Evolutionary conservation across 2,888 invertebrate genomes (phyloP).

Genomic region (Branchipolynoe longqiensis): DNA sequence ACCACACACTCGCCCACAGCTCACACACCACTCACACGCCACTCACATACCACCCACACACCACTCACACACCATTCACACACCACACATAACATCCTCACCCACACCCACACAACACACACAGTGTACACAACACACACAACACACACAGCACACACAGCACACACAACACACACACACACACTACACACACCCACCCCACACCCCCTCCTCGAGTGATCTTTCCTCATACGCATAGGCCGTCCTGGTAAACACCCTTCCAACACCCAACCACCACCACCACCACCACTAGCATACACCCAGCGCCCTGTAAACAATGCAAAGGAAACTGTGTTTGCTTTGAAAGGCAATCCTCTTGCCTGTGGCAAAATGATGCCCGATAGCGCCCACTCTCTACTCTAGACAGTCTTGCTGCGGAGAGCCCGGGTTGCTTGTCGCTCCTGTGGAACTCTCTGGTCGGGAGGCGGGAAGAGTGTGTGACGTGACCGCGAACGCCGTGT

Average conservation of each 20-base stretch:
- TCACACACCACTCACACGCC: too few species aligned
- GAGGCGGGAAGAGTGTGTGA: neutral
- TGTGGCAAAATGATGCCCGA: neutral
- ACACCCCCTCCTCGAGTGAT: neutral
- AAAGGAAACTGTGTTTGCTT: slow-evolving; percentile 54
- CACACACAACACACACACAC: neutral
- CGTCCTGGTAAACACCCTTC: neutral
- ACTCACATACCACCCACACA: too few species aligned
- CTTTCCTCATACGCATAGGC: neutral
- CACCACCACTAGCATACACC: neutral
- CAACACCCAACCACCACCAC: neutral
- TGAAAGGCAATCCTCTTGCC: slow-evolving; percentile 28
- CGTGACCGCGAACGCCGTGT: neutral
- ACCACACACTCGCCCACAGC: too few species aligned
- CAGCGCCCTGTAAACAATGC: slow-evolving; percentile 35
- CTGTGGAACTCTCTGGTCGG: neutral
- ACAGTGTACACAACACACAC: too few species aligned
- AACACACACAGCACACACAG: too few species aligned
- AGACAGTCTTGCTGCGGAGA: slow-evolving; percentile 2
- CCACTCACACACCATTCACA: too few species aligned
- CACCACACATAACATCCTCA: too few species aligned
- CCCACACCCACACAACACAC: too few species aligned
- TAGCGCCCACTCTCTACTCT: slow-evolving; percentile 12
- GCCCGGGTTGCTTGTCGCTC: neutral
- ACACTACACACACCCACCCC: neutral